Conservation (phyloP, 1,140 invertebrate species). For the Elysia chlorotica region DNA sequence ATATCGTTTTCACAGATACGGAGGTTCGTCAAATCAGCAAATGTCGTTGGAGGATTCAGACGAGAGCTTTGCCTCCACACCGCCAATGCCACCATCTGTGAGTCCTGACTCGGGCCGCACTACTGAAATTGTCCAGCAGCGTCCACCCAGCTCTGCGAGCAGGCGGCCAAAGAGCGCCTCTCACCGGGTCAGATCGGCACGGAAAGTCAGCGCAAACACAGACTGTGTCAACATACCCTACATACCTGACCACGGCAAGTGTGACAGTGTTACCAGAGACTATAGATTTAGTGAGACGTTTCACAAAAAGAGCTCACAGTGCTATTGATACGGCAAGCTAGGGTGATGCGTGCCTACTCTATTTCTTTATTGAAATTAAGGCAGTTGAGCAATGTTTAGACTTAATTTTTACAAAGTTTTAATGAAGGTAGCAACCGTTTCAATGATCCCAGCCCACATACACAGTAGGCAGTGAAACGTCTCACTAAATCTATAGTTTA, state of each 20-base stretch:
- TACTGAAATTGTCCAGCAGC: not conserved
- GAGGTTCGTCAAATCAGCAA: too few species aligned
- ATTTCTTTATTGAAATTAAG: too few species aligned
- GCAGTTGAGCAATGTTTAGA: too few species aligned
- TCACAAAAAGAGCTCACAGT: too few species aligned
- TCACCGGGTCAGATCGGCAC: not conserved
- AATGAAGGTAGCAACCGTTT: too few species aligned
- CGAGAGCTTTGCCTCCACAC: not conserved
- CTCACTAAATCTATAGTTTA: too few species aligned
- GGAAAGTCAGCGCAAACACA: not conserved
- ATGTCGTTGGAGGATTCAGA: not conserved
- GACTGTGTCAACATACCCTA: not conserved
- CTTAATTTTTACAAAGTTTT: too few species aligned
- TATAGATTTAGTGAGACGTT: not conserved
- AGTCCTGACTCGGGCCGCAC: not conserved
- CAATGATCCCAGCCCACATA: too few species aligned
- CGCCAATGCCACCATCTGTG: not conserved
- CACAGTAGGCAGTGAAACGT: too few species aligned
- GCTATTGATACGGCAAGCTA: too few species aligned
- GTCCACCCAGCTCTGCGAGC: slow-evolving; percentile 8
- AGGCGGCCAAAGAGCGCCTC: not conserved
- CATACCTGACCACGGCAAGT: not conserved
- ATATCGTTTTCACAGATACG: too few species aligned
- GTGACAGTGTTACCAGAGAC: not conserved
- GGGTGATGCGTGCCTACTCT: too few species aligned